These are phyloP conservation scores for Propithecus deckenii DNA, from an alignment of 2,797 vertebrate species.

Conservation along the genomic window DNA sequence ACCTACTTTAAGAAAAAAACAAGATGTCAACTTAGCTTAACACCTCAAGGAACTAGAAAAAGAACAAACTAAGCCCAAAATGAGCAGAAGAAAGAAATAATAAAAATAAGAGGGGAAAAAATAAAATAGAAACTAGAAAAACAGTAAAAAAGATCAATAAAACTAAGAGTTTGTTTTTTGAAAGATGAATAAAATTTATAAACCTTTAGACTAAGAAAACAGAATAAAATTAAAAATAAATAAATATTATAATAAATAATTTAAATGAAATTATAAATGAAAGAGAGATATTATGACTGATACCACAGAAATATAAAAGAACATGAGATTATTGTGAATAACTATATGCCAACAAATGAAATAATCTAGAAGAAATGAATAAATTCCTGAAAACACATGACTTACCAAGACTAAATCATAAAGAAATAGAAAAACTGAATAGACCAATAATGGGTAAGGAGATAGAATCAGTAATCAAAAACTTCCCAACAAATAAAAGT, in stretches of 20 bases:
- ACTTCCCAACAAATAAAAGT: background rate
- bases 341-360: background rate
- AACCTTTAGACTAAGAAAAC: background rate
- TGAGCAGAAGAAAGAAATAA: background rate
- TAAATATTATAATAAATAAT: background rate
- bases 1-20: background rate
- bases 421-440: background rate
- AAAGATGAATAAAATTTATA: background rate
- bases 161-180: background rate
- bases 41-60: background rate
- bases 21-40: background rate
- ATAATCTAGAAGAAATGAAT: background rate
- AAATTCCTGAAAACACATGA: background rate
- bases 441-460: background rate
- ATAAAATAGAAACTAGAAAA: background rate
- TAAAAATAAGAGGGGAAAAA: background rate
- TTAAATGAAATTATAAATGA: background rate
- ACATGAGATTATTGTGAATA: background rate
- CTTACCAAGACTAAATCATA: background rate
- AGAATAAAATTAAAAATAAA: background rate
- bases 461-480: background rate
- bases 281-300: background rate
- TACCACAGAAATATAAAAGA: background rate
- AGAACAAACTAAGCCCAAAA: background rate
- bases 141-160: background rate